A percentile compares a stretch with the other conserved stretches of the same genome.
Conservation (phyloP, 1,140 invertebrate species). For the Epicauta chinensis region DNA sequence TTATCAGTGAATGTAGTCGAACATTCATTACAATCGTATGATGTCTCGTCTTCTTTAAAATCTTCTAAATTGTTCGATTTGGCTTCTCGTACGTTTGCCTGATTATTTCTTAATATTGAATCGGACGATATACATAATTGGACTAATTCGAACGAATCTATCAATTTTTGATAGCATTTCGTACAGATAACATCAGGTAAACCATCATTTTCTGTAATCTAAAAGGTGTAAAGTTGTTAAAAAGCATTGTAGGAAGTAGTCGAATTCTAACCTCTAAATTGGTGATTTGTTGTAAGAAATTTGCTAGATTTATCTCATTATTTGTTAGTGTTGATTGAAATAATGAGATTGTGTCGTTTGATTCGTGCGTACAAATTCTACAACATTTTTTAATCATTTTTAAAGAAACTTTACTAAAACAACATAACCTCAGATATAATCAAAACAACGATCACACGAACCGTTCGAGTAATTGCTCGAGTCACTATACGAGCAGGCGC, state of each 20-base stretch:
- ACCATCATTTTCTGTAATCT: constrained; percentile 25
- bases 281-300: constrained; percentile 28
- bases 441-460: too few relatives aligned
- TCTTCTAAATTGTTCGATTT: constrained; percentile 15
- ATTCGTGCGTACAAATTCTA: too few relatives aligned
- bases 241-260: constrained; percentile 2
- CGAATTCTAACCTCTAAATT: constrained; percentile 25
- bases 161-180: constrained; percentile 20
- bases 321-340: constrained; percentile 22
- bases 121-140: constrained; percentile 24
- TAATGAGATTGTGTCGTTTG: background rate
- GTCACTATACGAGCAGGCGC: too few relatives aligned
- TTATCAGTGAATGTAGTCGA: constrained; percentile 23
- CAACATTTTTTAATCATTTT: too few relatives aligned
- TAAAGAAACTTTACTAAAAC: too few relatives aligned
- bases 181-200: constrained; percentile 23
- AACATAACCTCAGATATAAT: too few relatives aligned
- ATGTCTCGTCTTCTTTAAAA: constrained; percentile 13
- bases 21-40: constrained; percentile 19
- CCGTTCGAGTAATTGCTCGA: too few relatives aligned
- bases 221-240: constrained; percentile 2
- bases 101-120: constrained; percentile 20
- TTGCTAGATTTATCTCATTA: constrained; percentile 10
- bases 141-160: constrained; percentile 17
- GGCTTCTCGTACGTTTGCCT: too few relatives aligned